phyloP scores from a whole-genome alignment of 1,140 invertebrate genomes.

The Drosophila dunni region DNA sequence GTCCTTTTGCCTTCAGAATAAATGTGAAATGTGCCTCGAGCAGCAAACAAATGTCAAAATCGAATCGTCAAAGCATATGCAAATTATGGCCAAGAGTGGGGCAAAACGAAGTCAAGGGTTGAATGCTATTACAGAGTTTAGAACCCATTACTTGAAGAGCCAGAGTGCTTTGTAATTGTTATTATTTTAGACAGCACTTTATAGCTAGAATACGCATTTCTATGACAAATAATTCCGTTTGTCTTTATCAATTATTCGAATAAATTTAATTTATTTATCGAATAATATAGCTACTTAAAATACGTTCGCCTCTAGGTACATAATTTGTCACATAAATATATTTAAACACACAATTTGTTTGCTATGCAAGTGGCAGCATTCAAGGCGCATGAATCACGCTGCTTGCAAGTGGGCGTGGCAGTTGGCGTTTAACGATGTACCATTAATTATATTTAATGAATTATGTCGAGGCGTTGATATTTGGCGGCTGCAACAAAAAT shows the following conservation, averaged over 20 bases:
- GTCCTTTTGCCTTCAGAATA: conserved; percentile 1
- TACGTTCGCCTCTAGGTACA: too few relatives aligned
- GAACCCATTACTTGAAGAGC: too few relatives aligned
- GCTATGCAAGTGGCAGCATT: conserved; percentile 14
- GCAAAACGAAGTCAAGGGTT: neutral
- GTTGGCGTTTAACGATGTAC: conserved; percentile 34
- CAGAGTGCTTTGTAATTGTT: too few relatives aligned
- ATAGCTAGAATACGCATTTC: too few relatives aligned
- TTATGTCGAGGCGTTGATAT: conserved; percentile 73
- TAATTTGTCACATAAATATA: too few relatives aligned
- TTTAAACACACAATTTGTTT: neutral
- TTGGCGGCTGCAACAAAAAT: conserved; percentile 23
- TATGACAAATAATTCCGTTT: too few relatives aligned
- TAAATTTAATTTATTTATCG: too few relatives aligned
- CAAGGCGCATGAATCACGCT: conserved; percentile 12
- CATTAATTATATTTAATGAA: conserved; percentile 82
- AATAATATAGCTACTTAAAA: too few relatives aligned
- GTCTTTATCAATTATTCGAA: too few relatives aligned
- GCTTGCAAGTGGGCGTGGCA: conserved; percentile 18
- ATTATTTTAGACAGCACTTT: too few relatives aligned
- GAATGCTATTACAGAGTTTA: neutral
- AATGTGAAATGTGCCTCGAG: conserved; percentile 26
- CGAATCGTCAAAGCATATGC: conserved; percentile 32
- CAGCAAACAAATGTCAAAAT: conserved; percentile 25
- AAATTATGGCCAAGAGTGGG: conserved; percentile 20